phyloP scores from a whole-genome alignment of 2,797 vertebrate genomes.

The Enteromius treurensis region DNA sequence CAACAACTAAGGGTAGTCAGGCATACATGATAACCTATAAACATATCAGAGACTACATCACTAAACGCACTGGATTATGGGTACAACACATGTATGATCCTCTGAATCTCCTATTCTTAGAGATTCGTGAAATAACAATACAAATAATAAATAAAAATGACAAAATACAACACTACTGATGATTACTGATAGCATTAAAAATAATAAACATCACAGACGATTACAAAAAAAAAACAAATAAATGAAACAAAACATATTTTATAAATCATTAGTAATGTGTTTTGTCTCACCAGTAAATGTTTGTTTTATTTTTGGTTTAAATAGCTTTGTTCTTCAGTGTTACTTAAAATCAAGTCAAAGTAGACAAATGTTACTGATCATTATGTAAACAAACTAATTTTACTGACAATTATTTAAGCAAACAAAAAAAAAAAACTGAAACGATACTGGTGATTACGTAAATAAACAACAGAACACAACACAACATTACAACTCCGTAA shows the following conservation, averaged over 20 bases:
- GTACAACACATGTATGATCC: not conserved
- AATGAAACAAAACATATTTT: not conserved
- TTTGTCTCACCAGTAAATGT: not conserved
- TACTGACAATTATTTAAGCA: not conserved
- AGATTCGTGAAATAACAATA: not conserved
- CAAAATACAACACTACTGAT: not conserved
- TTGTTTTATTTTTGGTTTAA: not conserved
- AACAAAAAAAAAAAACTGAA: not conserved
- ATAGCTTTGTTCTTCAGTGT: not conserved
- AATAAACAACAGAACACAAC: not conserved
- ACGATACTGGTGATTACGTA: not conserved
- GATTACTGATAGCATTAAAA: not conserved
- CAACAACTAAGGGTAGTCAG: constrained; percentile 84
- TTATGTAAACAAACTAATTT: not conserved
- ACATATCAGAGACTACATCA: constrained; percentile 67
- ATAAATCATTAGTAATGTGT: not conserved
- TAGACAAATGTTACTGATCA: not conserved
- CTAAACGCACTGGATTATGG: constrained; percentile 33
- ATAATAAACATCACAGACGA: not conserved
- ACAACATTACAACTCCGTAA: not conserved
- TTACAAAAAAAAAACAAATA: not conserved
- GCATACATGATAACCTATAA: constrained; percentile 86
- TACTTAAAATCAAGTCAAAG: not conserved
- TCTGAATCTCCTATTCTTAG: not conserved
- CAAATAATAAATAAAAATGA: not conserved